Conservation (phyloP, 2,113 vertebrate genomes). For the Copsychus sechellarum region DNA sequence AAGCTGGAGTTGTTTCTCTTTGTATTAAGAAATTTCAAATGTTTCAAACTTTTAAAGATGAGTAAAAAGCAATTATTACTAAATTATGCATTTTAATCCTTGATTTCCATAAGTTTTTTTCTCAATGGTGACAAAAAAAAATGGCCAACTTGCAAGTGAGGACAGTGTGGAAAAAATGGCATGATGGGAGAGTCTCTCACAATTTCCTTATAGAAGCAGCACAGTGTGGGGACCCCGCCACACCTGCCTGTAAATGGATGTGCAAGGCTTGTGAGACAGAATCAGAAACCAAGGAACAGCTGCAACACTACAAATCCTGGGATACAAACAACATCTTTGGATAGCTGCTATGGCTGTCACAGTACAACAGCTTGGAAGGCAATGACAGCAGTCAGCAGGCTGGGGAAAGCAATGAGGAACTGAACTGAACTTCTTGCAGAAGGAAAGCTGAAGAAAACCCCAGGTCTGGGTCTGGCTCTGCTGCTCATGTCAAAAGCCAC, state of each 20-base stretch:
- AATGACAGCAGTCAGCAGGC: neutral
- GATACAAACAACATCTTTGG: neutral
- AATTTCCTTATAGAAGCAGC: neutral
- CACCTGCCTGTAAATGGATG: neutral
- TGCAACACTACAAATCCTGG: neutral
- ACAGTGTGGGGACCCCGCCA: neutral
- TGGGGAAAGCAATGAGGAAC: neutral
- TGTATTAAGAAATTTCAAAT: neutral
- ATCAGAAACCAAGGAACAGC: neutral
- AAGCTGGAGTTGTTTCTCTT: neutral
- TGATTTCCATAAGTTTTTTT: neutral
- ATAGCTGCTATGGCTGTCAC: neutral
- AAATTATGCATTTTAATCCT: neutral
- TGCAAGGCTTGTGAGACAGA: neutral
- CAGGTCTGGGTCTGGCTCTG: neutral
- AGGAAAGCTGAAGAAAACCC: neutral
- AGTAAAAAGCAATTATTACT: neutral
- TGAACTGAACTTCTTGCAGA: neutral
- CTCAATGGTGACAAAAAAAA: neutral
- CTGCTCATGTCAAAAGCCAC: neutral
- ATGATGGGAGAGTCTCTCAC: neutral
- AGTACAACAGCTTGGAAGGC: neutral
- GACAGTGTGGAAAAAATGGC: neutral
- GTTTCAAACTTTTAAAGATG: neutral
- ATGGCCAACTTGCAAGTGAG: neutral